Conservation (phyloP, 2,888 invertebrate genomes). For the Chelonus formosanus region DNA sequence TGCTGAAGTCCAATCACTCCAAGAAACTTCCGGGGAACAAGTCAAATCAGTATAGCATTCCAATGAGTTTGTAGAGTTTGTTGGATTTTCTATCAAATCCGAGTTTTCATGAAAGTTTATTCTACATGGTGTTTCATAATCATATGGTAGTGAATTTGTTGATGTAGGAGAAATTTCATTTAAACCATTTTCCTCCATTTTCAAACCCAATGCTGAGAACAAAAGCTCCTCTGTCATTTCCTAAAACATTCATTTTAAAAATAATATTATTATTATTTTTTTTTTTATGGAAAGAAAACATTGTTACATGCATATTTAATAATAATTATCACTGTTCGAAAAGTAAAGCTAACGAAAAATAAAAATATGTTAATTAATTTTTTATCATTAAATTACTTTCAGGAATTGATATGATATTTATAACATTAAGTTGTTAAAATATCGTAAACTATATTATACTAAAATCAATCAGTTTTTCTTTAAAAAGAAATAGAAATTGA, state of each 20-base stretch:
- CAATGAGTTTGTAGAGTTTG: conserved; percentile 37
- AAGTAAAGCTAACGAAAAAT: no score
- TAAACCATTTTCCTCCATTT: conserved; percentile 43
- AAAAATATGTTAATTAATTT: no score
- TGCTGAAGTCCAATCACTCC: conserved; percentile 57
- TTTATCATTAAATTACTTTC: no score
- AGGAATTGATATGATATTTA: no score
- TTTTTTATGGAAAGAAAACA: no score
- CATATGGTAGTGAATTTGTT: conserved; percentile 42
- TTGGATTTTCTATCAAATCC: conserved; percentile 31
- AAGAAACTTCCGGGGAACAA: conserved; percentile 53
- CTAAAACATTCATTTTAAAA: conserved; percentile 14
- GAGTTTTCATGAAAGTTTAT: conserved; percentile 36
- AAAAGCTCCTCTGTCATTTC: conserved; percentile 62
- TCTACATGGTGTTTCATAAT: conserved; percentile 56
- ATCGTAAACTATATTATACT: no score
- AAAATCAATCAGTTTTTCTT: no score
- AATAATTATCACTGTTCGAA: no score
- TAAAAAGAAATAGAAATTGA: conserved; percentile 1
- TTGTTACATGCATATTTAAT: no score
- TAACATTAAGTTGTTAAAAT: no score
- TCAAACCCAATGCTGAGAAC: conserved; percentile 59
- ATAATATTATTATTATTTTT: no score
- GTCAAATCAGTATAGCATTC: conserved; percentile 58
- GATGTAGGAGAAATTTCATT: conserved; percentile 47